Base-by-base conservation (phyloP, 92 coral and sea anemone species). In the Bergia puertoricense region DNA sequence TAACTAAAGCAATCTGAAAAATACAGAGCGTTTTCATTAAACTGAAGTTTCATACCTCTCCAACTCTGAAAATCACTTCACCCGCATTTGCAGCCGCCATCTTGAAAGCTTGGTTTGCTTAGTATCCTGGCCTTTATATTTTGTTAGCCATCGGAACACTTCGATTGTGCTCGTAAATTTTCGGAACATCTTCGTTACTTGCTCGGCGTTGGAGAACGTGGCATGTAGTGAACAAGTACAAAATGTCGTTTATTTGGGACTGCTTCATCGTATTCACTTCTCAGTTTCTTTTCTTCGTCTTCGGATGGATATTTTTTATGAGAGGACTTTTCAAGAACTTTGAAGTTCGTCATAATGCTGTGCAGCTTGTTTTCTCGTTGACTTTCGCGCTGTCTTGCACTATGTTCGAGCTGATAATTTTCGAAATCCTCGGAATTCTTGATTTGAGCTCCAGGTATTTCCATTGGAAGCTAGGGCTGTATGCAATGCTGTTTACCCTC, bases 281-380 rank as follows among this genome's bases (percentile, higher is more conserved):
- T 18, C 98, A 97, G 73, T 93, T 93, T 66, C 90, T 97, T 59
- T 97, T 97, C 94, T 97, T 97, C 84, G 97, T 94, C 43, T 92
- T 97, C 85, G 99, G 99, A 2, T 97, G 99, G 99, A 92, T 97
- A 81, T 97, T 97, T 79, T 97, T 97, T 79, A 96, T 95, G 99
- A 93, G 99, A 88, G 92, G 99, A 88, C 92, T 97, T 38, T 97
- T 97, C 86, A 95, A 97, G 82, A 96, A 97, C 91, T 97, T 94
- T 67, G 99, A 97, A 80, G 99, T 97, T 38, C 97, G 95, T 73
- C 98, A 97, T 79, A 79, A 89, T 78, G 99, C 92, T 6, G 99
- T 97, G 2, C 99, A 97, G 81, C 77, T 97, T 14, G 98, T 97
- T 11, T 97, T 97, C 82, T 96, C 99, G 5, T 88, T 97, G 57